Percentiles rank a stretch among this genome's conserved stretches.
Evolutionary conservation across 2,797 vertebrate species (phyloP).

Genomic region (Typhlichthys eigenmanni): DNA sequence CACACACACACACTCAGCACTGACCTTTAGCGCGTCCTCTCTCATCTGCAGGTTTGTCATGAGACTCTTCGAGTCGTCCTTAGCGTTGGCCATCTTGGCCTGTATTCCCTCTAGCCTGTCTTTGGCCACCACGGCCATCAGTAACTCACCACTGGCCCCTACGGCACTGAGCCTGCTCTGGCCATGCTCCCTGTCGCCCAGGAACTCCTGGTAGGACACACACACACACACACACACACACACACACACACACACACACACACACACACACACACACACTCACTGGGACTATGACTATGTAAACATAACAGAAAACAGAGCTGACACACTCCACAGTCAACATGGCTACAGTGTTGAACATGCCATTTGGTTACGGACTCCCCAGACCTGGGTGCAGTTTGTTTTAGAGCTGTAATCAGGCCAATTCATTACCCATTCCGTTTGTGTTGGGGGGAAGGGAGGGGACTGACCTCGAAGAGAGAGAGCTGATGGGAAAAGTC

Average conservation of each 20-base stretch:
- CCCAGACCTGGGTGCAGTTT: slow-evolving; percentile 24
- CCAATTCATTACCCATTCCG: slow-evolving; percentile 37
- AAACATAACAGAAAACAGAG: too few species aligned
- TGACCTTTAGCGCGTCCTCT: slow-evolving; percentile 86
- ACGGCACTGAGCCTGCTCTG: slow-evolving; percentile 88
- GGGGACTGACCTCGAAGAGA: slow-evolving; percentile 35
- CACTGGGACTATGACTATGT: slow-evolving; percentile 5
- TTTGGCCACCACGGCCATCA: slow-evolving; percentile 82
- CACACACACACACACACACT: slow-evolving; percentile 45
- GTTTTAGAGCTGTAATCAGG: slow-evolving; percentile 40
- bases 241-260: slow-evolving; percentile 5
- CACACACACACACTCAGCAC: slow-evolving; percentile 38
- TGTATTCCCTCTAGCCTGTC: slow-evolving; percentile 85
- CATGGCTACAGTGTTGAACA: too few species aligned
- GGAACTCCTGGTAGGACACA: slow-evolving; percentile 83
- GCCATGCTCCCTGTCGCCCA: slow-evolving; percentile 90
- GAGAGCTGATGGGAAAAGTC: slow-evolving; percentile 40
- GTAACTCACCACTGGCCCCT: slow-evolving; percentile 86
- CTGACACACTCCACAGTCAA: too few species aligned
- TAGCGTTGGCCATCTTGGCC: slow-evolving; percentile 82
- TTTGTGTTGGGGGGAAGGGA: slow-evolving; percentile 23
- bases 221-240: slow-evolving; percentile 22
- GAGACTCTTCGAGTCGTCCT: slow-evolving; percentile 92
- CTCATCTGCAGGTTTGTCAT: slow-evolving; percentile 88
- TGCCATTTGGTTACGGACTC: not conserved